phyloP scores from a whole-genome alignment of 1,140 invertebrate genomes.

The Ganaspis sp. region DNA sequence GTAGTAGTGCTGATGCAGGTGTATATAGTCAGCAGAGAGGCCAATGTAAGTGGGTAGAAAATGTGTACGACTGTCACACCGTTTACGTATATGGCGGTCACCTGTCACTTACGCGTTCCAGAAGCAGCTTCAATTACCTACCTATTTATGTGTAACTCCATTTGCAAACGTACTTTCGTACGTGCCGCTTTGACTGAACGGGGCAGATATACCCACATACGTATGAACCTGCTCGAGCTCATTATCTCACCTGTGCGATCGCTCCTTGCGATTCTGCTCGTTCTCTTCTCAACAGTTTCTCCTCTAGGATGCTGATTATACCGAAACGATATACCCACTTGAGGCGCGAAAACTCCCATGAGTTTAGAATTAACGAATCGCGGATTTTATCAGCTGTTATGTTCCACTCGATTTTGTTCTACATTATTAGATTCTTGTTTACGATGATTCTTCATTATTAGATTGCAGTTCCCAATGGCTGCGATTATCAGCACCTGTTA shows the following conservation, averaged over 20 bases:
- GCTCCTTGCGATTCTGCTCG: constrained; percentile 40
- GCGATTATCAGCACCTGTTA: not conserved
- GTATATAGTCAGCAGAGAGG: not conserved
- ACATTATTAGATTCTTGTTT: not conserved
- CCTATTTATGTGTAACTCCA: constrained; percentile 49
- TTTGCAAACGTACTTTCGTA: constrained; percentile 34
- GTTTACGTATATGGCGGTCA: constrained; percentile 68
- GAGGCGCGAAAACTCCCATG: constrained; percentile 18
- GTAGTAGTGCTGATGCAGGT: not conserved
- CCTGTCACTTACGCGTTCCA: constrained; percentile 68
- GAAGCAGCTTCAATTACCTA: constrained; percentile 68
- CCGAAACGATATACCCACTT: constrained; percentile 38
- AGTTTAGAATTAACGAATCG: constrained; percentile 26
- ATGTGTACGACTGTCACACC: constrained; percentile 36
- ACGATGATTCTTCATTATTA: not conserved
- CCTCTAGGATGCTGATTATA: constrained; percentile 40
- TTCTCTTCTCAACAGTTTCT: constrained; percentile 34
- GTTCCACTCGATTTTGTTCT: not conserved
- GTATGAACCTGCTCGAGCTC: constrained; percentile 44
- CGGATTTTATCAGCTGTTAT: not conserved
- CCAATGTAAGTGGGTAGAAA: constrained; percentile 27
- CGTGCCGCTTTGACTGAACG: constrained; percentile 25
- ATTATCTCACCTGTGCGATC: constrained; percentile 50
- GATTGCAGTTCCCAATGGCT: not conserved
- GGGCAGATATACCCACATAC: constrained; percentile 36